A percentile compares a stretch with the other conserved stretches of the same genome.
Conservation (phyloP, 2,113 vertebrate species). For the Malurus elegans region DNA sequence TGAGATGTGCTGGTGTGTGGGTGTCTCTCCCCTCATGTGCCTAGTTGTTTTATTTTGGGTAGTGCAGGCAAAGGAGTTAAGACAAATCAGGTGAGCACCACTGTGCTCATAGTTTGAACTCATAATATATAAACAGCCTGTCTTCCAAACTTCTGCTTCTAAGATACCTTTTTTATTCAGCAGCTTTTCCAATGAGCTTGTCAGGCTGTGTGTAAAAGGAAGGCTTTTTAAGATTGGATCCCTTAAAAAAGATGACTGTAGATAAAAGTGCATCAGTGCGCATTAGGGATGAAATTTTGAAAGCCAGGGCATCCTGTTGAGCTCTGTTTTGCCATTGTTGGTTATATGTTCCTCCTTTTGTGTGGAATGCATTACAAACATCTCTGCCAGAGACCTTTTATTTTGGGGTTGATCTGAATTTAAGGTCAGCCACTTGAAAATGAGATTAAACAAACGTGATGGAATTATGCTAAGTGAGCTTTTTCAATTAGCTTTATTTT, state of each 20-base stretch:
- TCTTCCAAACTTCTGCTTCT: not conserved
- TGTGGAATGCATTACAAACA: not conserved
- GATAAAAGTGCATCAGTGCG: not conserved
- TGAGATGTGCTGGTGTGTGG: not conserved
- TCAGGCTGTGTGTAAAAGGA: not conserved
- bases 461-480: not conserved
- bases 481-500: not conserved
- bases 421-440: constrained; percentile 8
- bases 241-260: not conserved
- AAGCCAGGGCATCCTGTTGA: not conserved
- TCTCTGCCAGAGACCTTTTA: not conserved
- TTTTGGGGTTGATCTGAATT: constrained; percentile 26
- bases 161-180: not conserved
- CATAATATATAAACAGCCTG: accelerated
- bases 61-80: not conserved
- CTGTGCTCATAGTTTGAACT: not conserved
- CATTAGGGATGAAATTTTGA: constrained; percentile 20
- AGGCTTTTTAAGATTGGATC: not conserved
- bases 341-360: not conserved
- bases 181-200: not conserved
- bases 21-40: not conserved
- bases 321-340: not conserved
- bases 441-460: not conserved
- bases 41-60: not conserved
- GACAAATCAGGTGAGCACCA: not conserved